Conservation (phyloP, 1,140 invertebrate genomes). For the Pogonomyrmex californicus region DNA sequence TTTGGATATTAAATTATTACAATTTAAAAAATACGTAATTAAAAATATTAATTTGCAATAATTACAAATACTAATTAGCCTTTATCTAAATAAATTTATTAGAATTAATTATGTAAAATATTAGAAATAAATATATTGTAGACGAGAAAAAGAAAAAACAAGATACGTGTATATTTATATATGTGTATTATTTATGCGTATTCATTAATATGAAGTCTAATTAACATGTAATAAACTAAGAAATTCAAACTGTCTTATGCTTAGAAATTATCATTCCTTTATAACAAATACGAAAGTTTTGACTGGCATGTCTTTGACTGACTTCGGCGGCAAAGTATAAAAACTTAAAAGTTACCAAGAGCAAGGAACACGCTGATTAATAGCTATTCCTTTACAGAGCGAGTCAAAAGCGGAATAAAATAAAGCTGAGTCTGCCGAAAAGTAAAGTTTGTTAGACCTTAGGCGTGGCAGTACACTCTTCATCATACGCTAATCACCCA, state of each 20-base stretch:
- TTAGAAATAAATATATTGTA: background rate
- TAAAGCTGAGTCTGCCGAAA: background rate
- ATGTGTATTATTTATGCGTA: background rate
- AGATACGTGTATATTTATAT: background rate
- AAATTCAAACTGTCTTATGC: background rate
- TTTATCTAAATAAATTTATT: background rate
- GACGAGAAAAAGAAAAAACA: background rate
- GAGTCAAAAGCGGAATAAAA: constrained; percentile 32
- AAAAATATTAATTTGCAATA: background rate
- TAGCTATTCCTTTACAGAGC: constrained; percentile 22
- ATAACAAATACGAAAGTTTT: background rate
- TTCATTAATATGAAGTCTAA: background rate
- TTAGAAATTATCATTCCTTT: constrained; percentile 6
- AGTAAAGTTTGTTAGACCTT: background rate
- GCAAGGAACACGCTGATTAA: constrained; percentile 29
- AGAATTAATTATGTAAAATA: background rate
- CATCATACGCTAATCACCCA: constrained; percentile 4
- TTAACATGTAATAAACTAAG: background rate
- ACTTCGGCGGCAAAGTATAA: background rate
- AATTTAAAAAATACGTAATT: background rate
- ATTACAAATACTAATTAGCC: background rate
- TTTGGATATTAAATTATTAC: background rate
- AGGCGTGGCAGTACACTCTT: background rate
- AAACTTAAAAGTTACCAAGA: constrained; percentile 11
- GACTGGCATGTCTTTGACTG: background rate